phyloP scores from a whole-genome alignment of 2,113 vertebrate species.

The Oryzias woworae region DNA sequence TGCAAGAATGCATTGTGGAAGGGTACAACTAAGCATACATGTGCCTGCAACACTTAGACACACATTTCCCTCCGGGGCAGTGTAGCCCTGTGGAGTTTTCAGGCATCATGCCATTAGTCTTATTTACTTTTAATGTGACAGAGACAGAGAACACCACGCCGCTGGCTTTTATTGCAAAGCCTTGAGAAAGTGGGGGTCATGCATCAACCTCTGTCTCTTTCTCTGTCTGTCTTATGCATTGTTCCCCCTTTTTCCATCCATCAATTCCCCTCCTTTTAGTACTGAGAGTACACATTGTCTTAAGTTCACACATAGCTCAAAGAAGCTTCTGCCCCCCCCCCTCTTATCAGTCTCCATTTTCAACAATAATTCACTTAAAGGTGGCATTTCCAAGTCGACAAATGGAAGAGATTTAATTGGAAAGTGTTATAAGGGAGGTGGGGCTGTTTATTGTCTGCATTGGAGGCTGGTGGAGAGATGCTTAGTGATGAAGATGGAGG shows the following conservation, averaged over 20 bases:
- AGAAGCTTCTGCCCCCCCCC: conserved; percentile 8
- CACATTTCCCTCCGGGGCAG: conserved; percentile 42
- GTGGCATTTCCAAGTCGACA: conserved; percentile 55
- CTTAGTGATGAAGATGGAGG: conserved; percentile 28
- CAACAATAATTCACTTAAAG: conserved; percentile 58
- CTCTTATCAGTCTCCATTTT: conserved; percentile 55
- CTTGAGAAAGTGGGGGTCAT: conserved; percentile 66
- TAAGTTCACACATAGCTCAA: conserved; percentile 44
- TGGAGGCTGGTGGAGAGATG: conserved; percentile 27
- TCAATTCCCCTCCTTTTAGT: conserved; percentile 51
- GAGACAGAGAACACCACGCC: conserved; percentile 62
- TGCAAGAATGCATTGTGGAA: neutral
- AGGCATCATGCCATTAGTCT: conserved; percentile 63
- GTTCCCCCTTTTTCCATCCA: conserved; percentile 50
- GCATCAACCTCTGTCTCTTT: conserved; percentile 59
- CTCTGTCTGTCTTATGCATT: conserved; percentile 46
- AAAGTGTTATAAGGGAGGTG: conserved; percentile 49
- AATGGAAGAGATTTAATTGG: conserved; percentile 66
- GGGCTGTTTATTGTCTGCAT: conserved; percentile 47
- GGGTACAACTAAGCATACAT: conserved; percentile 5
- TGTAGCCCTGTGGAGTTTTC: conserved; percentile 46
- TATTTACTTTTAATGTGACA: conserved; percentile 75
- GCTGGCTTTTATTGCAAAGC: conserved; percentile 71
- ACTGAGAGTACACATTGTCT: conserved; percentile 58
- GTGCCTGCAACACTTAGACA: neutral